Percentiles rank a stretch among this genome's conserved stretches.
phyloP scores from a whole-genome alignment of 2,888 invertebrate species.

The Ophion costatus region DNA sequence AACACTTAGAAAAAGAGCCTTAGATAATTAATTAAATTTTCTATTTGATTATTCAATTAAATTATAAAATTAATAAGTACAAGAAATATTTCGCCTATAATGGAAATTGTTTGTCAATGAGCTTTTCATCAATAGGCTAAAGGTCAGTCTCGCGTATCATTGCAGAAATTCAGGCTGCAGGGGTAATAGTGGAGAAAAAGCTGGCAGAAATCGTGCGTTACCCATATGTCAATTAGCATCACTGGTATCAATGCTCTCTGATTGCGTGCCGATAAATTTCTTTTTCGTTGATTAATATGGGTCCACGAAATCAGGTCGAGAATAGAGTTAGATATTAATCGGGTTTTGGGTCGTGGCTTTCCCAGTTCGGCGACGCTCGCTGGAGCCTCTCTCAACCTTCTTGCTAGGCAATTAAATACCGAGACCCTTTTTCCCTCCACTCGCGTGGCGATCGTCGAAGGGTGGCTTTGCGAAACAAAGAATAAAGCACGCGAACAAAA shows the following conservation, averaged over 20 bases:
- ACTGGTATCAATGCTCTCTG: background rate
- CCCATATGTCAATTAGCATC: background rate
- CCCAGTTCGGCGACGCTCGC: background rate
- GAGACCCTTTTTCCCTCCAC: background rate
- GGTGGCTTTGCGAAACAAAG: background rate
- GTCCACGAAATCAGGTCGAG: background rate
- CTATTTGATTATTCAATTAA: no score
- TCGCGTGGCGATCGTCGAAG: background rate
- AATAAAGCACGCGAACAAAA: background rate
- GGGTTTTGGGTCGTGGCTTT: background rate
- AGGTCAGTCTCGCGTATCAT: no score
- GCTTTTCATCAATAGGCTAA: no score
- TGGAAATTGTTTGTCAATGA: no score
- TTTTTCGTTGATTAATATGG: background rate
- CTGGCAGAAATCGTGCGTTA: background rate
- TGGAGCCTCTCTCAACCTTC: background rate
- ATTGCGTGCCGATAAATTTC: constrained; percentile 3
- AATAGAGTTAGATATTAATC: constrained; percentile 8
- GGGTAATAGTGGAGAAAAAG: no score
- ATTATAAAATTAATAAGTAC: no score
- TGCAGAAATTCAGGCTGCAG: no score
- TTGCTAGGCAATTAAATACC: background rate
- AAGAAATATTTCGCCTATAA: no score
- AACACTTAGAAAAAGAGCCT: no score
- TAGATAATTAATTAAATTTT: no score